Evolutionary conservation across 2,888 invertebrate genomes (phyloP).

Genomic region (Archips xylosteana): DNA sequence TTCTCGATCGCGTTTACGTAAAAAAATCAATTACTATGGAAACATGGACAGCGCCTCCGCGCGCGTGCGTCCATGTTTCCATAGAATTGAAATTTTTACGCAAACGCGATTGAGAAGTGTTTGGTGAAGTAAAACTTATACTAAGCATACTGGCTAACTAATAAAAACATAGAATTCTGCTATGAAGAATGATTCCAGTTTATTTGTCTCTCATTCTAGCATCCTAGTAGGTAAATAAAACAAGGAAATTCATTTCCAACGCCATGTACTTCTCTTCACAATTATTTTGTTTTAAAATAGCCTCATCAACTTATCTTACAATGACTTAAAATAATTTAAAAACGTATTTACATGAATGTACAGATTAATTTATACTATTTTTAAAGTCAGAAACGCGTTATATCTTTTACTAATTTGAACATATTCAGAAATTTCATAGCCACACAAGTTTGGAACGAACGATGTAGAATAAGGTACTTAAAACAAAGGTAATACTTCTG

Average conservation of each 20-base stretch:
- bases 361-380: conserved; percentile 49
- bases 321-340: conserved; percentile 50
- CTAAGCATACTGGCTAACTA: too few species aligned
- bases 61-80: too few species aligned
- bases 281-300: conserved; percentile 65
- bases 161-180: too few species aligned
- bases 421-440: conserved; percentile 69
- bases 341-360: conserved; percentile 72
- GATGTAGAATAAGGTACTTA: conserved; percentile 54
- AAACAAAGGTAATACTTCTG: conserved; percentile 80
- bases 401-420: conserved; percentile 52
- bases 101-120: too few species aligned
- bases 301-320: conserved; percentile 66
- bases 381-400: conserved; percentile 49
- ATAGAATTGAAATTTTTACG: too few species aligned
- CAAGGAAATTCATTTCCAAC: conserved; percentile 52
- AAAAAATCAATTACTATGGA: too few species aligned
- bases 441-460: conserved; percentile 69
- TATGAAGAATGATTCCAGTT: neutral
- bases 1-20: too few species aligned
- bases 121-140: too few species aligned
- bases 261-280: conserved; percentile 57
- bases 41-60: too few species aligned
- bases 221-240: conserved; percentile 55
- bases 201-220: neutral